Evolutionary conservation across 2,888 invertebrate genomes (phyloP), one percentile per base, ranked within the genome.

Genomic region (Tachystola acroxantha): DNA sequence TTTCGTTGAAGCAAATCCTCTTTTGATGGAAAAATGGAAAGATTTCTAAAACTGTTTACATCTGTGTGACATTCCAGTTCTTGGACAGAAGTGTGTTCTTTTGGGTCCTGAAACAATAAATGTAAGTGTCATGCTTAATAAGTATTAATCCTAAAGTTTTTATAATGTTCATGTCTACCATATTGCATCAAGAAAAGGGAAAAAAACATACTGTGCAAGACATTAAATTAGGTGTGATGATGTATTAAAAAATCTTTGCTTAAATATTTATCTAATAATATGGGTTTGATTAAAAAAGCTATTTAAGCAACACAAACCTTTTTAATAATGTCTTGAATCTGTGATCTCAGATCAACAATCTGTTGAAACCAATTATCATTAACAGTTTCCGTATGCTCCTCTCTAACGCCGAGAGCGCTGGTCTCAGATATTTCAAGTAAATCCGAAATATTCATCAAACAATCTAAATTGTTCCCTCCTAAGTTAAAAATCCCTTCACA

Each of bases 1-100:
- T 69, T 64, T 0, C 78, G 52, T 0, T 74, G 77, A 0, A 92
- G 87, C 53, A 89, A 82, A 37, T 92, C 88, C 36, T 85, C 64
- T 42, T 82, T 74, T 2, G 82, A 71, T 0, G 90, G 89, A 43
- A 79, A 82, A 36, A 84, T 74, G 11, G 64, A 68, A 0, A 78
- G 49, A 28, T 76, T 73, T 37, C 62, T 71, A 44, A 77, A 85
- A 45, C 60, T 57, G 13, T 57, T 50, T 2, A 53, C 45, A 39
- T 71, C 69, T 19, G 42, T 47, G 31, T 43, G 36, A 12, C 26
- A 31, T 19, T 44, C 36, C 0, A 28, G 5, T 10, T 31, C 20
- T 10, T 38, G 27, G 1, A 12, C 14, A 25, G 30, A 10, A 9
- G 16, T 6, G 13, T 29, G 27, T 22, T 37, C 30, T 13, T 7